Conservation (phyloP, 2,888 invertebrate species). For the Apotomis turbidana region DNA sequence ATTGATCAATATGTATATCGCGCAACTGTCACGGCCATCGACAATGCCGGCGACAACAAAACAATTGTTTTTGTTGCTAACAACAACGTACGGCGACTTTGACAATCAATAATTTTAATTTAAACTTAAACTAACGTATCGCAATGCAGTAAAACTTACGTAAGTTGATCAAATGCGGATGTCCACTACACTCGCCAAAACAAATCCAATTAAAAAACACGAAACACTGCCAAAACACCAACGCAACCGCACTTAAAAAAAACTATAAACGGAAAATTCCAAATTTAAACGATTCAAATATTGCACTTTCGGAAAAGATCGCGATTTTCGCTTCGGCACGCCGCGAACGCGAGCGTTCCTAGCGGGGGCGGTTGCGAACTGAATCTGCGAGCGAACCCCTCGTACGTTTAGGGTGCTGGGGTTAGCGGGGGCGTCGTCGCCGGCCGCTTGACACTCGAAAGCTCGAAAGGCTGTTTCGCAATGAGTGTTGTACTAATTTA, state of each 20-base stretch:
- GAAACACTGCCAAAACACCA: slow-evolving; percentile 44
- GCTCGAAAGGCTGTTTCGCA: slow-evolving; percentile 32
- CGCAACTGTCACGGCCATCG: slow-evolving; percentile 20
- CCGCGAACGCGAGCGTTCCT: slow-evolving; percentile 52
- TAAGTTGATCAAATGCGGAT: slow-evolving; percentile 65
- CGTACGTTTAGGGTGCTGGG: slow-evolving; percentile 60
- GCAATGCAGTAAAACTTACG: slow-evolving; percentile 82
- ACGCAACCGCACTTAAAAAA: slow-evolving; percentile 48
- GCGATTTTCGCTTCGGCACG: slow-evolving; percentile 55
- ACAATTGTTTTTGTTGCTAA: background rate
- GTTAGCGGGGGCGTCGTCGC: slow-evolving; percentile 58
- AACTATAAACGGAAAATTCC: slow-evolving; percentile 49
- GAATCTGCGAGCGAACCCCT: slow-evolving; percentile 31
- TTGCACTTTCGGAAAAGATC: slow-evolving; percentile 75
- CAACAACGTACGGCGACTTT: background rate
- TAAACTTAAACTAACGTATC: slow-evolving; percentile 55
- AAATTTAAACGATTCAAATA: slow-evolving; percentile 63
- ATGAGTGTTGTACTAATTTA: slow-evolving; percentile 42
- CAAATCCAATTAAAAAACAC: slow-evolving; percentile 44
- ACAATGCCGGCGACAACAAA: slow-evolving; percentile 4
- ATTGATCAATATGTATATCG: slow-evolving; percentile 22
- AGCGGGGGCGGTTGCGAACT: slow-evolving; percentile 48
- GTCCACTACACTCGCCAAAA: slow-evolving; percentile 42
- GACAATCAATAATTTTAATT: slow-evolving; percentile 39
- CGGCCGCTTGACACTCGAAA: slow-evolving; percentile 35